Conservation (phyloP, 2,113 vertebrate genomes). For the Catagonus wagneri region DNA sequence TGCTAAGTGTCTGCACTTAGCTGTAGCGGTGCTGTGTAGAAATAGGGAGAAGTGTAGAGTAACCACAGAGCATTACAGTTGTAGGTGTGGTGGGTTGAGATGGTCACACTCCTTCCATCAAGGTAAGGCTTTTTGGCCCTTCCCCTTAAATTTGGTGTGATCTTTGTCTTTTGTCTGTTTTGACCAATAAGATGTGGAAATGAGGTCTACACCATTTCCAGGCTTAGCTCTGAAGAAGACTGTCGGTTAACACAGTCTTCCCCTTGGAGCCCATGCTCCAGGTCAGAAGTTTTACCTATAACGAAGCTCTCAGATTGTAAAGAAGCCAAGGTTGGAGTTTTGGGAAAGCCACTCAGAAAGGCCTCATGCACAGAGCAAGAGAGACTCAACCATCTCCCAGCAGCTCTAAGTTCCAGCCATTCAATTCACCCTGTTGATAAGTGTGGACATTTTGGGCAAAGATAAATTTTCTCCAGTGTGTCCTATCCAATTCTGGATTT, state of each 20-base stretch:
- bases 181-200: background rate
- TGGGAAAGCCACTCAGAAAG: background rate
- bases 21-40: background rate
- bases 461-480: background rate
- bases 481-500: background rate
- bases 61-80: background rate
- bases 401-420: background rate
- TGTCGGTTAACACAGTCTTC: background rate
- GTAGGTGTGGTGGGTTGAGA: background rate
- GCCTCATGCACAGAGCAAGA: background rate
- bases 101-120: background rate
- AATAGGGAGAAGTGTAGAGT: background rate
- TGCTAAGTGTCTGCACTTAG: background rate
- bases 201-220: background rate
- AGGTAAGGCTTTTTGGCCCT: background rate
- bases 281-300: background rate
- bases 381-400: background rate
- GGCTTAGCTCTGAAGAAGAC: background rate
- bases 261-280: background rate
- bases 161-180: background rate
- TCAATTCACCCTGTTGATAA: background rate
- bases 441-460: background rate
- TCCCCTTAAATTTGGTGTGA: background rate
- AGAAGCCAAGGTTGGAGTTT: background rate
- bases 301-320: background rate